These are phyloP conservation scores for Chloromyia formosa DNA, from an alignment of 2,888 invertebrate genomes.

Conservation along the genomic window DNA sequence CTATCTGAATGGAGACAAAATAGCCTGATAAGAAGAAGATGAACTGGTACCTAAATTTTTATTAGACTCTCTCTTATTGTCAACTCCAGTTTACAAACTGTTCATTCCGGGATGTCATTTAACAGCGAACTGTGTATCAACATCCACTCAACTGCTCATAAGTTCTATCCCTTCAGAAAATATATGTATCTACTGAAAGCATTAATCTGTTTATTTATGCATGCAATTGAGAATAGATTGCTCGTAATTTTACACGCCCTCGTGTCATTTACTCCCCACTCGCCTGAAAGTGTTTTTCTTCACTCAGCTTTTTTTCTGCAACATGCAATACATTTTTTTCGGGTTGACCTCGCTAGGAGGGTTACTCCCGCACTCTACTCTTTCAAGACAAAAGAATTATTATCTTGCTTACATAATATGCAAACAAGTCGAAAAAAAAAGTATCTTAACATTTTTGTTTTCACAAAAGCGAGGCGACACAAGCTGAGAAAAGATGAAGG, in stretches of 20 bases:
- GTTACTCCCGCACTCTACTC: background rate
- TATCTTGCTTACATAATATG: conserved; percentile 1
- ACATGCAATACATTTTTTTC: background rate
- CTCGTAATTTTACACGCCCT: background rate
- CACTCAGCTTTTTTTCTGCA: background rate
- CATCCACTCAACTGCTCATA: too few species aligned
- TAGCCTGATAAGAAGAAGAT: too few species aligned
- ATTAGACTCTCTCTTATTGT: too few species aligned
- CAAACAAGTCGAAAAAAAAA: background rate
- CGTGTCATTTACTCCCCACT: background rate
- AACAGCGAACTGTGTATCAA: too few species aligned
- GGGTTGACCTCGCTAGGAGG: background rate
- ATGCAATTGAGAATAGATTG: background rate
- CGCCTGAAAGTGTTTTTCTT: background rate
- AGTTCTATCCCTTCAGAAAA: too few species aligned
- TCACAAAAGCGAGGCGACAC: background rate
- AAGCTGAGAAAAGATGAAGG: background rate
- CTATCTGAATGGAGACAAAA: too few species aligned
- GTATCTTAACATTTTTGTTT: conserved; percentile 3
- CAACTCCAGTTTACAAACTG: too few species aligned
- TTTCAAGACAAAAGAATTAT: conserved; percentile 6
- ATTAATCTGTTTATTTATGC: background rate
- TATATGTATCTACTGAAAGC: too few species aligned
- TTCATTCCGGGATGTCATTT: too few species aligned
- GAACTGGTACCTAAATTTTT: too few species aligned